Percentiles rank a stretch among this genome's conserved stretches.
phyloP scores from a whole-genome alignment of 2,888 invertebrate genomes.

The Diaphora mendica region DNA sequence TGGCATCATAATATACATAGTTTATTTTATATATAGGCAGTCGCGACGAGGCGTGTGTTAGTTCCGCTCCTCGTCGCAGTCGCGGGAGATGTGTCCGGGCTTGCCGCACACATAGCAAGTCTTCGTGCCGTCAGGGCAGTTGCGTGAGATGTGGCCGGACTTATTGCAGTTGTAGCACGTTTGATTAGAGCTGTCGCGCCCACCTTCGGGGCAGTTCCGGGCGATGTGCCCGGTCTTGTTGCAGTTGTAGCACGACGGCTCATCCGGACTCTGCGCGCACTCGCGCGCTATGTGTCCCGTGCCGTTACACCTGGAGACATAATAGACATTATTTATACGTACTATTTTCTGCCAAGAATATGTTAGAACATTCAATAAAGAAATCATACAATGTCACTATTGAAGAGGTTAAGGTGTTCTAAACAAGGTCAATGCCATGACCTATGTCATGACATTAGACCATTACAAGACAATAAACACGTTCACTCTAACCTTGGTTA shows the following conservation, averaged over 20 bases:
- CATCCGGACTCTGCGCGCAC: constrained; percentile 93
- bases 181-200: constrained; percentile 89
- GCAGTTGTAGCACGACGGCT: constrained; percentile 97
- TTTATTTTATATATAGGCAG: constrained; percentile 66
- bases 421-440: constrained; percentile 40
- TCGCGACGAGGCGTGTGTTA: constrained; percentile 69
- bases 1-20: constrained; percentile 84
- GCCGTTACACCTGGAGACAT: constrained; percentile 91
- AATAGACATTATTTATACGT: constrained; percentile 10
- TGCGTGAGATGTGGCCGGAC: constrained; percentile 95
- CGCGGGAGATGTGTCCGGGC: constrained; percentile 95
- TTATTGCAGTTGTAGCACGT: constrained; percentile 98
- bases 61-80: constrained; percentile 93
- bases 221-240: constrained; percentile 97
- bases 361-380: not conserved
- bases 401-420: constrained; percentile 12
- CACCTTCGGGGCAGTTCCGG: constrained; percentile 93
- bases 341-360: not conserved
- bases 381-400: constrained; percentile 8
- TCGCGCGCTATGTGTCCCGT: constrained; percentile 97
- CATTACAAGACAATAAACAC: constrained; percentile 26
- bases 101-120: constrained; percentile 97
- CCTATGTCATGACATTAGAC: constrained; percentile 27
- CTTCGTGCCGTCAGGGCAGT: constrained; percentile 94
- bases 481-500: constrained; percentile 35